Conservation (phyloP, 2,888 invertebrate genomes). For the Drosophila aldrichi region DNA sequence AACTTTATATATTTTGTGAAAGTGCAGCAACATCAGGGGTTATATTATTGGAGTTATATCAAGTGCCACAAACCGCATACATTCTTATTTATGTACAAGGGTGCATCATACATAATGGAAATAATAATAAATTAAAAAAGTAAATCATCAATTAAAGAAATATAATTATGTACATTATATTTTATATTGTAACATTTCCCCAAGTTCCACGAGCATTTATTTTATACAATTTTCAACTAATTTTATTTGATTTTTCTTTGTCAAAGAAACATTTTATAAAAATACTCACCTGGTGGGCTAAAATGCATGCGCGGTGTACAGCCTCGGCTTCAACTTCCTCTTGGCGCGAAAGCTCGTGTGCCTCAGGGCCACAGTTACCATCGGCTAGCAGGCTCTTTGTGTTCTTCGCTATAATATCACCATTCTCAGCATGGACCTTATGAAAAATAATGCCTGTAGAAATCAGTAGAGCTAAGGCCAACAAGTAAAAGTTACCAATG, state of each 20-base stretch:
- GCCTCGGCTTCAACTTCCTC: slow-evolving; percentile 99
- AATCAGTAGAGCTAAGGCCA: not conserved
- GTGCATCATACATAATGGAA: slow-evolving; percentile 73
- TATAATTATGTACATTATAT: slow-evolving; percentile 12
- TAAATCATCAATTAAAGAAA: slow-evolving; percentile 31
- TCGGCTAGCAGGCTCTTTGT: slow-evolving; percentile 92
- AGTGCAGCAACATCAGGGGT: slow-evolving; percentile 48
- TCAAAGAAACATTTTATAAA: not conserved
- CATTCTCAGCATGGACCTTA: slow-evolving; percentile 98
- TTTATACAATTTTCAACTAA: slow-evolving; percentile 29
- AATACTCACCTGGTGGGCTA: slow-evolving; percentile 93
- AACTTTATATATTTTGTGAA: slow-evolving; percentile 41
- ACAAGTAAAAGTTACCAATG: slow-evolving; percentile 86
- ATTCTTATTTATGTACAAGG: slow-evolving; percentile 71
- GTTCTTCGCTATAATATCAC: slow-evolving; percentile 96
- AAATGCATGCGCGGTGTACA: slow-evolving; percentile 96
- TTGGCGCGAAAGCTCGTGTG: slow-evolving; percentile 96
- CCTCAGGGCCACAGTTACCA: slow-evolving; percentile 98
- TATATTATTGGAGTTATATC: slow-evolving; percentile 50
- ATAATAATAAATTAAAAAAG: slow-evolving; percentile 60
- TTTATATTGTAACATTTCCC: slow-evolving; percentile 12
- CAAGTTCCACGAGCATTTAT: slow-evolving; percentile 15
- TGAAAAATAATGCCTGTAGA: not conserved
- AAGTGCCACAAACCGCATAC: slow-evolving; percentile 74
- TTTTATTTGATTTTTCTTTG: not conserved